Evolutionary conservation across 2,888 invertebrate species (phyloP).

Genomic region (Adela reaumurella): DNA sequence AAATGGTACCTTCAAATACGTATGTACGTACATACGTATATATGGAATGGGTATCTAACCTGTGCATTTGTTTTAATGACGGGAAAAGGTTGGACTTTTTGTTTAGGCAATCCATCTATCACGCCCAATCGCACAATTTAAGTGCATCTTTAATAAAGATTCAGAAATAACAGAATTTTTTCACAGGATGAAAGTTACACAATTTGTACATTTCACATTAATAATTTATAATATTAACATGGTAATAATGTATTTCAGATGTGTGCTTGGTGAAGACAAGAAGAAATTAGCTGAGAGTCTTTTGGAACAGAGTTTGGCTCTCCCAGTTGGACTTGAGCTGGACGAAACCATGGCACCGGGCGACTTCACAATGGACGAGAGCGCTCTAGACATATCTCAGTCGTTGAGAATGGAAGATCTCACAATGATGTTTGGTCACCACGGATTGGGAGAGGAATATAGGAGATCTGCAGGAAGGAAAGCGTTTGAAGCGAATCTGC

Average conservation of each 20-base stretch:
- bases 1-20: too few species aligned
- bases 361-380: constrained; percentile 43
- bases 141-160: too few species aligned
- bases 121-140: too few species aligned
- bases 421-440: constrained; percentile 48
- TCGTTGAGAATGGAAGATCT: constrained; percentile 43
- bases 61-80: too few species aligned
- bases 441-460: constrained; percentile 29
- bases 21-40: too few species aligned
- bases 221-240: constrained; percentile 1
- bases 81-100: too few species aligned
- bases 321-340: constrained; percentile 43
- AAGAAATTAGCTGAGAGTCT: constrained; percentile 46
- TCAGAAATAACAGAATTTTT: constrained; percentile 6
- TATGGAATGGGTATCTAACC: too few species aligned
- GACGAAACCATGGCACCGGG: constrained; percentile 47
- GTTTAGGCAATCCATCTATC: too few species aligned
- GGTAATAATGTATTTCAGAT: constrained; percentile 22
- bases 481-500: constrained; percentile 17
- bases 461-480: constrained; percentile 21
- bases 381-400: constrained; percentile 40
- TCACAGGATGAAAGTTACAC: constrained; percentile 23
- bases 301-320: constrained; percentile 44
- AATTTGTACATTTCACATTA: constrained; percentile 18
- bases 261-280: constrained; percentile 48